Evolutionary conservation across 1,140 invertebrate species (phyloP), one percentile per base, ranked within the genome.

Genomic region (Saxidomus purpurata): DNA sequence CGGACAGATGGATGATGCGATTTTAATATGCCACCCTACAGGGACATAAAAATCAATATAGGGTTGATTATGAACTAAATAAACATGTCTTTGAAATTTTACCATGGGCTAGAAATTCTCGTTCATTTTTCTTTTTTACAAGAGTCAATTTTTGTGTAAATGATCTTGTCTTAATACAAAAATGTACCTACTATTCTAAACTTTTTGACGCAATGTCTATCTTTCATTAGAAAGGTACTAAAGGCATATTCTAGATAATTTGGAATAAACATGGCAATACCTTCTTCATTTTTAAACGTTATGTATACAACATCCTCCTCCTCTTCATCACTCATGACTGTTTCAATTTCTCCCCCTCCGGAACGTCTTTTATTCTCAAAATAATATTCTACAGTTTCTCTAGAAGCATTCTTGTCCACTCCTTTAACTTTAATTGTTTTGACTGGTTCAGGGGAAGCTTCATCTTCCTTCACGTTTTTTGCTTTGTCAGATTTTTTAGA

Each of bases 281-380:
- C 79, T 36, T 52, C n/a, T n/a, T 31, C 25, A 15, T 81, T 43
- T 47, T 81, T 55, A 59, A 61, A 81, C 34, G 25, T 55, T n/a
- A 81, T 61, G 36, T 59, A 81, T n/a, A 81, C 19, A 34, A 81
- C 52, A 81, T 81, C 79, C 13, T 81, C 79, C 19, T 81, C 49
- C 52, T 67, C 63, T 25, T 76, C 40, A 43, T 76, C 71, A 76
- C 22, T 76, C 11, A 6, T 2, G 8, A 40, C 22, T 6, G 8
- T 36, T 15, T n/a, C 71, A 22, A 76, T 43, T 13, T 76, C 79
- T 31, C 69, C 90, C 43, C 90, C 90, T 49, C 90, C 90, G 43
- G 81, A 43, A 38, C 83, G 79, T 19, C 89, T 77, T 47, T 31
- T 87, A 59, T 84, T 90, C 74, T 91, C 88, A 91, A 91, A 91